phyloP scores from a whole-genome alignment of 2,113 vertebrate species.

The Actenoides lindsayi region DNA sequence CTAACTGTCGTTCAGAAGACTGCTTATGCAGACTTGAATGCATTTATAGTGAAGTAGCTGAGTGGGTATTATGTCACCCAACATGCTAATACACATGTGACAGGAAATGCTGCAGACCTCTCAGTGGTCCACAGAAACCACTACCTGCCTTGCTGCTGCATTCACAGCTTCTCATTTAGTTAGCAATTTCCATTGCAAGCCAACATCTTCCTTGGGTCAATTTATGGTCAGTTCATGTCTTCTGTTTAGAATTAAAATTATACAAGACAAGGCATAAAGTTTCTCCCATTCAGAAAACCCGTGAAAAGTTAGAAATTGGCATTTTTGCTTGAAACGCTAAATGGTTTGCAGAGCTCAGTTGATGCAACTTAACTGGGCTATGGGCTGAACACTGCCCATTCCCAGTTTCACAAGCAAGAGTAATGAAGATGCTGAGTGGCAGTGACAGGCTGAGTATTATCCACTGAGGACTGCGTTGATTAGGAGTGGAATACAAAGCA shows the following conservation, averaged over 20 bases:
- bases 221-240: neutral
- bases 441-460: conserved; percentile 73
- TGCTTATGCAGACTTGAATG: neutral
- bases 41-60: neutral
- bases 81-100: rapidly evolving
- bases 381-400: neutral
- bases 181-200: neutral
- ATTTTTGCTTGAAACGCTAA: neutral
- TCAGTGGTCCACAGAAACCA: neutral
- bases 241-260: neutral
- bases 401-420: conserved; percentile 50
- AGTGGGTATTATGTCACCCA: neutral
- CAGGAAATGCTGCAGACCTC: neutral
- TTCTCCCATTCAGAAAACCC: neutral
- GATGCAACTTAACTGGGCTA: neutral
- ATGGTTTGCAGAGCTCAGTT: neutral
- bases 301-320: neutral
- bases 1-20: neutral
- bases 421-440: conserved; percentile 81
- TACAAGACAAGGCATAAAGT: neutral
- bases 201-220: neutral
- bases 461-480: conserved; percentile 53
- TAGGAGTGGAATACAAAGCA: conserved; percentile 59
- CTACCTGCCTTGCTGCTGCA: neutral
- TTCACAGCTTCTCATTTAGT: neutral